Evolutionary conservation across 2,888 invertebrate genomes (phyloP).

Genomic region (Drosophila antonietae): DNA sequence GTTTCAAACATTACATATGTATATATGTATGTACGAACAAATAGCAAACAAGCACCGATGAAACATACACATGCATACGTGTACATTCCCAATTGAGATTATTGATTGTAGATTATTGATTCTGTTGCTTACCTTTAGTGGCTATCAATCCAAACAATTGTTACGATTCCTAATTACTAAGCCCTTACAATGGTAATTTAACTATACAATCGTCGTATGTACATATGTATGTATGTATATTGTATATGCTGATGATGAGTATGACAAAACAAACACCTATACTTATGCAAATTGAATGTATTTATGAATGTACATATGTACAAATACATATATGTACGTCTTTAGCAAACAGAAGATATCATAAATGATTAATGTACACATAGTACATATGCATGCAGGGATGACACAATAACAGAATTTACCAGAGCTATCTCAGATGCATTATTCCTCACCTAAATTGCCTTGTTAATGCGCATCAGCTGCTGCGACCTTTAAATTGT

Average conservation of each 20-base stretch:
- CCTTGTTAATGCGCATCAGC: not conserved
- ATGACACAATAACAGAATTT: constrained; percentile 10
- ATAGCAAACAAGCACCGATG: not conserved
- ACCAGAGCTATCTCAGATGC: constrained; percentile 5
- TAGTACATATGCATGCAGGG: not conserved
- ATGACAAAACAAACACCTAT: not conserved
- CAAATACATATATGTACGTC: not conserved
- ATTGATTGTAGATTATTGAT: constrained; percentile 4
- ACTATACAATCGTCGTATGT: constrained; percentile 15
- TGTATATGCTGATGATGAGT: not conserved
- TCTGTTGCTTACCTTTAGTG: not conserved
- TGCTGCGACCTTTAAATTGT: constrained; percentile 23
- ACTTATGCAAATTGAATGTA: not conserved
- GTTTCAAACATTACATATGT: constrained; percentile 33
- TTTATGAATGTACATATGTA: not conserved
- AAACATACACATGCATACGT: constrained; percentile 2
- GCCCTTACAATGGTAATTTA: not conserved
- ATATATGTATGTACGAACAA: too few relatives aligned
- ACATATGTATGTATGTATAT: too few relatives aligned
- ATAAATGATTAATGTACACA: constrained; percentile 3
- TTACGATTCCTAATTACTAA: too few relatives aligned
- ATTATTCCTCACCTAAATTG: constrained; percentile 23
- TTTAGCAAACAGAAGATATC: constrained; percentile 14
- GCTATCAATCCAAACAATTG: not conserved
- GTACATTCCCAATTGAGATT: not conserved